Percentiles rank a stretch among this genome's conserved stretches.
Evolutionary conservation across 2,113 vertebrate species (phyloP).

Genomic region (Mixornis gularis): DNA sequence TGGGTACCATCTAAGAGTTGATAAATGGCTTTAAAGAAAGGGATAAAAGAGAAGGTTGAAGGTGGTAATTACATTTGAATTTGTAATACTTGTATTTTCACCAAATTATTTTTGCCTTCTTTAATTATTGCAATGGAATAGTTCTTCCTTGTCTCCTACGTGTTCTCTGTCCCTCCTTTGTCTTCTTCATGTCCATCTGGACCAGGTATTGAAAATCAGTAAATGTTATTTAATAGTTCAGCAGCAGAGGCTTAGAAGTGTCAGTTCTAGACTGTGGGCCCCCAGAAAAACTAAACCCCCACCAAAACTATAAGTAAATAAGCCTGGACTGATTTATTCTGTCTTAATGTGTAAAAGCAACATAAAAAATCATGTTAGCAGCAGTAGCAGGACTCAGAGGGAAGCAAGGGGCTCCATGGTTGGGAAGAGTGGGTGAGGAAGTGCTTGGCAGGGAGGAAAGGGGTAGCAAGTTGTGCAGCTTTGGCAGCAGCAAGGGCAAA

Average conservation of each 20-base stretch:
- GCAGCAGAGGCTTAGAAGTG: not conserved
- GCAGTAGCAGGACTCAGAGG: not conserved
- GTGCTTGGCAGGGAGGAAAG: not conserved
- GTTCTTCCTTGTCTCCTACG: not conserved
- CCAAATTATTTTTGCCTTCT: not conserved
- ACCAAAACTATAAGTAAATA: not conserved
- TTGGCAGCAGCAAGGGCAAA: not conserved
- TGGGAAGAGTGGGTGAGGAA: not conserved
- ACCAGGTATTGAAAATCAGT: not conserved
- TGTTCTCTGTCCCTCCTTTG: not conserved
- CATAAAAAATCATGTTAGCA: not conserved
- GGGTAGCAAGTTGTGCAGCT: not conserved
- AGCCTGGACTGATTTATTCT: not conserved
- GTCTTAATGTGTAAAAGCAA: not conserved
- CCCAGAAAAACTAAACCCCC: not conserved
- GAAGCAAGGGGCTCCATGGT: not conserved
- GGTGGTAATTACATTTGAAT: not conserved
- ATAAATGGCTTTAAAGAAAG: not conserved
- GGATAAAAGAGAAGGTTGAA: not conserved
- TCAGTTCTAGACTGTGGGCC: not conserved
- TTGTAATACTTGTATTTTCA: not conserved
- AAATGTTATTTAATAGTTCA: not conserved
- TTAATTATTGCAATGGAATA: not conserved
- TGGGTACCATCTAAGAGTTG: not conserved
- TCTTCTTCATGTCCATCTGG: accelerated